Evolutionary conservation across 1,140 invertebrate species (phyloP), one percentile per base, ranked within the genome.

Genomic region (Zaprionus lachaisei): DNA sequence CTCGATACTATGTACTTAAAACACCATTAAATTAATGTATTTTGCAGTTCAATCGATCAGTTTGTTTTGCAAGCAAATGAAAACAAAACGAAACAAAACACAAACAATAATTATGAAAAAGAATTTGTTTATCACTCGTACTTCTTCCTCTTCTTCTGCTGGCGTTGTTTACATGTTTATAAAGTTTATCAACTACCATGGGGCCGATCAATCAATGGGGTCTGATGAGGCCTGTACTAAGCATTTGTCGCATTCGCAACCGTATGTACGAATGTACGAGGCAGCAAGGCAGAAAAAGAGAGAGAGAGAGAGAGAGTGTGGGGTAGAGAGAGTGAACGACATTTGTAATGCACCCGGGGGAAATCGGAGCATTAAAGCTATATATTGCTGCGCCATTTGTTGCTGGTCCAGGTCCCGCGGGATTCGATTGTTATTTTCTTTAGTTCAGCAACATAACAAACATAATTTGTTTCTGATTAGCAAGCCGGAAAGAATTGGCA

Each of bases 201-300:
- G 66, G 72, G 57, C n/a, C 72, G 38, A 75, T 75, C 62, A 70
- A 71, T 75, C 72, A 75, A 74, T 57, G 38, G 14, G 28, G 56
- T 55, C 37, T 38, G 15, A 38, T 38, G 37, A 5, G 37, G 14
- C 37, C 37, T 38, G 37, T 37, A 38, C 37, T 41, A 41, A 41
- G 38, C 38, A n/a, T 47, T 31, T 62, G 22, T 22, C 28, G n/a
- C n/a, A 62, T 34, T 62, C 17, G 47, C 47, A 62, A 70, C 63
- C 65, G 51, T 55, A 56, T 55, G n/a, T n/a, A n/a, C n/a, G n/a
- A n/a, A n/a, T n/a, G 61, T 11, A 22, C n/a, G 17, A 47, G 24
- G 49, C 28, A 4, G 37, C 7, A 1, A 37, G 5, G 12, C 7
- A 55, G 14, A 57, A 2, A 26, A 15, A 54, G 28, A 58, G 56